Percentiles rank a stretch among this genome's conserved stretches.
Evolutionary conservation across 2,113 vertebrate genomes (phyloP).

Genomic region (Apistogramma diplotaenia): DNA sequence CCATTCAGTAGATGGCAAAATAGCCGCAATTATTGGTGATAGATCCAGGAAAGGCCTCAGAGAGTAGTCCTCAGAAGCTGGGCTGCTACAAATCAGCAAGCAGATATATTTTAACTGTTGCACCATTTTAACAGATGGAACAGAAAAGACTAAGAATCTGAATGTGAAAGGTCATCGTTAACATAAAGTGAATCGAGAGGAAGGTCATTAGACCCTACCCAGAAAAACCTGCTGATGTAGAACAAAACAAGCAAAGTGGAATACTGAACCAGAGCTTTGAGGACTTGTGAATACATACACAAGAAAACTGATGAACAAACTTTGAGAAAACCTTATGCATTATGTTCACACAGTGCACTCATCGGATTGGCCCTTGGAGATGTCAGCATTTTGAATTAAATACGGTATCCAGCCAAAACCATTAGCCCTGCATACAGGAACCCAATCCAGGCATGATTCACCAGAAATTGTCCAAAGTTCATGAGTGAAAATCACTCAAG

Average conservation of each 20-base stretch:
- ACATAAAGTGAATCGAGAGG: neutral
- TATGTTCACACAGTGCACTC: neutral
- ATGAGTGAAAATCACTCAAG: too few species aligned
- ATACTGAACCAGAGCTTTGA: too few species aligned
- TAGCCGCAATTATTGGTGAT: conserved; percentile 36
- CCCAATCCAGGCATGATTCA: neutral
- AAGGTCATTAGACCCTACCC: neutral
- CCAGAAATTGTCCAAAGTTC: too few species aligned
- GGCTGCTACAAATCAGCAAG: neutral
- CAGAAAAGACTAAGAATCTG: neutral
- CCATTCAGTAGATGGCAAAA: conserved; percentile 31
- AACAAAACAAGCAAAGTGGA: too few species aligned
- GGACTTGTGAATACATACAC: neutral
- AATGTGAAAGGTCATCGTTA: neutral
- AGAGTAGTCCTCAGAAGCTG: conserved; percentile 13
- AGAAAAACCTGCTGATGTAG: neutral
- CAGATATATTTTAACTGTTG: conserved; percentile 18
- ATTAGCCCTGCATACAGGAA: neutral
- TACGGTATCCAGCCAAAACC: neutral
- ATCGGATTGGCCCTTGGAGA: neutral
- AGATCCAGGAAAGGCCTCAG: neutral
- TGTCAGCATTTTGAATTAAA: neutral
- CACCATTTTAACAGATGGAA: neutral
- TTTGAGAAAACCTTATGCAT: neutral
- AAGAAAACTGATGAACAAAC: neutral